Evolutionary conservation across 2,797 vertebrate genomes (phyloP).

Genomic region (Poeciliopsis paucimaculata): DNA sequence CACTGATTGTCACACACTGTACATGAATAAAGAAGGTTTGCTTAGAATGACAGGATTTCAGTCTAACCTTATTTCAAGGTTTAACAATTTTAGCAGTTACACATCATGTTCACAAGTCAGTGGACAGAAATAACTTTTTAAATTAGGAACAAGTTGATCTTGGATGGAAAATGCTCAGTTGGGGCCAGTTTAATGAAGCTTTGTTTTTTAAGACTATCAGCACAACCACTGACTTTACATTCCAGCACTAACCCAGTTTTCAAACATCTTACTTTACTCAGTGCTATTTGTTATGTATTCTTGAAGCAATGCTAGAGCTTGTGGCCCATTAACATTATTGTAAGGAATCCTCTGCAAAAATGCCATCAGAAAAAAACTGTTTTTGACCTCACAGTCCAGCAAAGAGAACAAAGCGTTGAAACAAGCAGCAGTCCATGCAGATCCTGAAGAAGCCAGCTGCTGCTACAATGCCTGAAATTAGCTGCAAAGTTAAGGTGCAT

Average conservation of each 20-base stretch:
- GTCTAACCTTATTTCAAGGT: not conserved
- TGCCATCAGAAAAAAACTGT: not conserved
- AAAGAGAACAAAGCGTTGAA: not conserved
- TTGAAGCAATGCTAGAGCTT: not conserved
- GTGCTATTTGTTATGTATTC: not conserved
- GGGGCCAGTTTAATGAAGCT: not conserved
- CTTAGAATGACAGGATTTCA: not conserved
- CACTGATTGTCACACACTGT: not conserved
- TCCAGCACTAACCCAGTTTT: not conserved
- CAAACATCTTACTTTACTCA: not conserved
- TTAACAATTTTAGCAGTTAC: not conserved
- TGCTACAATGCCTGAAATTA: not conserved
- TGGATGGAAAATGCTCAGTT: not conserved
- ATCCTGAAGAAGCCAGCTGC: not conserved
- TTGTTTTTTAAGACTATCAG: not conserved
- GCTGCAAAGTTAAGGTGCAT: conserved; percentile 49
- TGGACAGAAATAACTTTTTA: not conserved
- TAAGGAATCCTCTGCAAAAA: not conserved
- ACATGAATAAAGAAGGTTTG: not conserved
- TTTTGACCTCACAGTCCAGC: not conserved
- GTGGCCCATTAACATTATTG: not conserved
- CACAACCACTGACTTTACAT: not conserved
- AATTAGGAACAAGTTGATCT: not conserved
- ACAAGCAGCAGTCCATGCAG: not conserved
- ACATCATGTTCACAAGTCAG: not conserved